Evolutionary conservation across 2,888 invertebrate species (phyloP).

Genomic region (Mechanitis mazaeus): DNA sequence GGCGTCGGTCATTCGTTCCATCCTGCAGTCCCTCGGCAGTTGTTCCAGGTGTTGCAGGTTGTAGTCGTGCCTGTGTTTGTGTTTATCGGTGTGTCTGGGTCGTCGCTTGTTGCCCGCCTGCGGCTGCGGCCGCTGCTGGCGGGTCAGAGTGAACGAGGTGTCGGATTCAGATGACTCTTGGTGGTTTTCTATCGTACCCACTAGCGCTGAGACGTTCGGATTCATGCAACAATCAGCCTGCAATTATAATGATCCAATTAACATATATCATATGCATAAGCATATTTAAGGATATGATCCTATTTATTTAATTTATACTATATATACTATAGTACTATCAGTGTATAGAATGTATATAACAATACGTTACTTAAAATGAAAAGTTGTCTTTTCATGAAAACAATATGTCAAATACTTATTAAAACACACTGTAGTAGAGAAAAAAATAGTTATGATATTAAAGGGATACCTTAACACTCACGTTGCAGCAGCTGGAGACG

Average conservation of each 20-base stretch:
- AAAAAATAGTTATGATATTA: neutral
- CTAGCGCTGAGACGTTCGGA: slow-evolving; percentile 63
- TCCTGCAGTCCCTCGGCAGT: slow-evolving; percentile 36
- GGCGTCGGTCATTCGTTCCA: slow-evolving; percentile 39
- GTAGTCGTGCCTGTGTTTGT: slow-evolving; percentile 51
- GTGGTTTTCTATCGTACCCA: slow-evolving; percentile 71
- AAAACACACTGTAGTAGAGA: too few species aligned
- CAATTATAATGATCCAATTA: slow-evolving; percentile 17
- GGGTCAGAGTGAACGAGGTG: slow-evolving; percentile 64
- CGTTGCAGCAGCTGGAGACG: slow-evolving; percentile 89
- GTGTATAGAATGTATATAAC: too few species aligned
- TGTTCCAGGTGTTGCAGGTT: slow-evolving; percentile 44
- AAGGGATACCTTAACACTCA: slow-evolving; percentile 76
- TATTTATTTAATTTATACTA: too few species aligned
- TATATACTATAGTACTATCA: too few species aligned
- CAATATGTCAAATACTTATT: too few species aligned
- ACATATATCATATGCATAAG: too few species aligned
- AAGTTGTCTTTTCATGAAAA: too few species aligned
- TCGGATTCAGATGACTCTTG: slow-evolving; percentile 71
- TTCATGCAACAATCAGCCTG: slow-evolving; percentile 72
- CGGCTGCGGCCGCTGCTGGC: slow-evolving; percentile 66
- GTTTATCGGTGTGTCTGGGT: slow-evolving; percentile 54
- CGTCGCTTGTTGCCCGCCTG: slow-evolving; percentile 64
- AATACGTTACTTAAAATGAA: too few species aligned
- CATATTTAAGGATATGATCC: too few species aligned